Evolutionary conservation across 2,797 vertebrate genomes (phyloP), one percentile per base, ranked within the genome.

Genomic region (Phataginus tricuspis): DNA sequence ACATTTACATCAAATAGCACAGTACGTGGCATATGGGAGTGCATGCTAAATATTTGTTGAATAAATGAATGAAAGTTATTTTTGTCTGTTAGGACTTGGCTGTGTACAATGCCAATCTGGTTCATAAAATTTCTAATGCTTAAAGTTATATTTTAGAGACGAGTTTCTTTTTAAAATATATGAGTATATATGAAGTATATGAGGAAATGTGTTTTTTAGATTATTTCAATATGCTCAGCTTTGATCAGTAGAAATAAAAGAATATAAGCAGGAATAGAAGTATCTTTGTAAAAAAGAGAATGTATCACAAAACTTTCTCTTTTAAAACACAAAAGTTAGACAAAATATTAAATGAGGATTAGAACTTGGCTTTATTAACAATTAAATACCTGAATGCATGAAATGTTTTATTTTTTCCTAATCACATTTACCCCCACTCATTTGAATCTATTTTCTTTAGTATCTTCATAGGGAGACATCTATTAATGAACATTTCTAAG

Each of bases 11-110:
- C 14, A 86, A 85, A 74, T 1, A 84, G 4, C 2, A 71, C 0
- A 39, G 31, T 59, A 16, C 1, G 23, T 83, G 12, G 10, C 2
- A 16, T 9, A 68, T 53, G 29, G 57, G 25, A 88, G 4, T 23
- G n/a, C 29, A 53, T 31, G 15, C 31, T 64, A 94, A 71, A 93
- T 84, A 71, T 66, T 93, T 80, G 16, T 79, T 83, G 37, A 94
- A 79, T 94, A 61, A n/a, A 57, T 75, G 12, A 59, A 37, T 61
- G 57, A 77, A 55, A 5, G 16, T 34, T 64, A 15, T 74, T 87
- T 95, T 90, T 39, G 25, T 75, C 12, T 39, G 1, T 77, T 61
- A 72, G 42, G 4, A 29, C 14, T 68, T 82, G 8, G 8, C 18
- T 57, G 2, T 72, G 9, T 61, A 1, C 8, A 88, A 74, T 88